These are phyloP conservation scores for Nomada ruficornis DNA, from an alignment of 2,888 invertebrate species.

Conservation along the genomic window DNA sequence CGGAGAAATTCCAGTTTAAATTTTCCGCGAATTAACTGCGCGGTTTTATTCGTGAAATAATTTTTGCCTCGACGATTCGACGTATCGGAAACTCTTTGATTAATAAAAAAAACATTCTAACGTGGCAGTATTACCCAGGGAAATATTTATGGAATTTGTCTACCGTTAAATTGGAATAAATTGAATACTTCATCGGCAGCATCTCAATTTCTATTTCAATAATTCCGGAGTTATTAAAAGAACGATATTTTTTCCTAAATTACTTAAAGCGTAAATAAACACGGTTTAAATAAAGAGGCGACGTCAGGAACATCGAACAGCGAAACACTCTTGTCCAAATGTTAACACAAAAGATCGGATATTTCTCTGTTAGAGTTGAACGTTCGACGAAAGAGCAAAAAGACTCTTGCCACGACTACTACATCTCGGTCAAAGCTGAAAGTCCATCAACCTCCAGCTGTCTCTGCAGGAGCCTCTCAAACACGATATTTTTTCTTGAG, in stretches of 20 bases:
- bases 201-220: not conserved
- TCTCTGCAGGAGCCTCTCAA: slow-evolving; percentile 14
- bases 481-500: slow-evolving; percentile 42
- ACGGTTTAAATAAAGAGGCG: not conserved
- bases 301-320: too few relatives aligned
- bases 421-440: slow-evolving; percentile 30
- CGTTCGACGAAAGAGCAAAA: not conserved
- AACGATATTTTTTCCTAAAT: not conserved
- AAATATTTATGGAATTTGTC: too few relatives aligned
- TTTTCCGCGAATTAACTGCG: slow-evolving; percentile 31
- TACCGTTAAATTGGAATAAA: too few relatives aligned
- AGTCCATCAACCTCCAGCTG: slow-evolving; percentile 47
- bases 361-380: slow-evolving; percentile 1
- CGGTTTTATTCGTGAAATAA: not conserved
- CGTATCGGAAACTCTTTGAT: not conserved
- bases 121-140: too few relatives aligned
- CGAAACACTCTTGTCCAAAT: not conserved
- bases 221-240: too few relatives aligned
- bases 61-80: not conserved
- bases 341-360: slow-evolving; percentile 2
- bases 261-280: too few relatives aligned
- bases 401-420: not conserved
- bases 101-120: not conserved
- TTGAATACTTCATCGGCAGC: not conserved
- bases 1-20: slow-evolving; percentile 12